These are phyloP conservation scores for Phenganax marumi DNA, from an alignment of 92 coral and sea anemone genomes.

Conservation along the genomic window DNA sequence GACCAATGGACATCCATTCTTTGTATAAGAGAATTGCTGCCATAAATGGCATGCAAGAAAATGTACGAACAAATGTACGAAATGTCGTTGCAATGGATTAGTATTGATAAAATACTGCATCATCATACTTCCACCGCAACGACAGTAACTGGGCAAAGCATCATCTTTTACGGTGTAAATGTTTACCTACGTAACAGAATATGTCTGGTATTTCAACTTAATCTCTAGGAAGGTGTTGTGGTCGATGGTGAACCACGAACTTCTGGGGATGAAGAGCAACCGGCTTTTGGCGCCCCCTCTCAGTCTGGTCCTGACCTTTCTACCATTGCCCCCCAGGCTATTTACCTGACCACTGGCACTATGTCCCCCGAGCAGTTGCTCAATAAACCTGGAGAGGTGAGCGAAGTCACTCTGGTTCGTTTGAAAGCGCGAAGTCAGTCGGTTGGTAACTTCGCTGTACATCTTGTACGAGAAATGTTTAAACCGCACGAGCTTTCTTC, in stretches of 20 bases:
- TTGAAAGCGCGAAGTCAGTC: slow-evolving; percentile 40
- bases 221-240: background rate
- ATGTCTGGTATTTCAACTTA: too few relatives aligned
- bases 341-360: slow-evolving; percentile 25
- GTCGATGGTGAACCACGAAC: slow-evolving; percentile 28
- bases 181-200: too few relatives aligned
- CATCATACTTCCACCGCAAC: too few relatives aligned
- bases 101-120: too few relatives aligned
- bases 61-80: too few relatives aligned
- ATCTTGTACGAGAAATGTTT: slow-evolving; percentile 41
- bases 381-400: background rate
- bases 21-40: too few relatives aligned
- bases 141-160: too few relatives aligned
- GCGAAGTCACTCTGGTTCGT: slow-evolving; percentile 22
- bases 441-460: slow-evolving; percentile 40
- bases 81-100: too few relatives aligned
- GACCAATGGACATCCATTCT: too few relatives aligned
- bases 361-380: slow-evolving; percentile 35
- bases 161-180: too few relatives aligned
- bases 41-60: too few relatives aligned
- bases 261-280: slow-evolving; percentile 36
- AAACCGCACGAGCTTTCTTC: slow-evolving; percentile 18
- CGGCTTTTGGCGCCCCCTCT: slow-evolving; percentile 8
- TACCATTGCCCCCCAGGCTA: slow-evolving; percentile 27
- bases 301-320: slow-evolving; percentile 15